Percentiles rank a stretch among this genome's conserved stretches.
phyloP scores from a whole-genome alignment of 2,797 vertebrate species.

The Pseudocheirus occidentalis region DNA sequence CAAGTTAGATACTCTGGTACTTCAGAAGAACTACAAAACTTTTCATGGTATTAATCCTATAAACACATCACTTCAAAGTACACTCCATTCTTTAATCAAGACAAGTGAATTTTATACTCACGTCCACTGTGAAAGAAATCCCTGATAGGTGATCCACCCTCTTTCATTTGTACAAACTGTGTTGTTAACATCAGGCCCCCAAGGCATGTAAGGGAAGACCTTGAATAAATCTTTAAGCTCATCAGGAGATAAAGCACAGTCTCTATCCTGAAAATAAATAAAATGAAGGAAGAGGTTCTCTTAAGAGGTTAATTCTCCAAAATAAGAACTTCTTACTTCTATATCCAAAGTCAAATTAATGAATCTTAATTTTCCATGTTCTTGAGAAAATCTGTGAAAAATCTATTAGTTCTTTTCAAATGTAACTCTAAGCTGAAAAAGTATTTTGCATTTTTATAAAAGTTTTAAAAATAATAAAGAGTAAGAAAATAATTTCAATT shows the following conservation, averaged over 20 bases:
- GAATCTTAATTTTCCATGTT: conserved; percentile 48
- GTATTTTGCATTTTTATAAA: conserved; percentile 46
- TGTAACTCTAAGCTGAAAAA: neutral
- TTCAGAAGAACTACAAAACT: conserved; percentile 13
- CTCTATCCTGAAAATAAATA: conserved; percentile 90
- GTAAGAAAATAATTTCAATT: conserved; percentile 29
- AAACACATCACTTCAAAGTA: conserved; percentile 11
- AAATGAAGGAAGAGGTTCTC: neutral
- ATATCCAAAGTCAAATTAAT: conserved; percentile 48
- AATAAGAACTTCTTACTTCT: neutral
- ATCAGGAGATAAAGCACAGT: conserved; percentile 96
- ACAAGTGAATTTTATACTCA: conserved; percentile 84
- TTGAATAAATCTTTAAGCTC: conserved; percentile 97
- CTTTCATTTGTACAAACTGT: conserved; percentile 96
- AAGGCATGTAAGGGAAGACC: conserved; percentile 98
- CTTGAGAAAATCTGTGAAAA: conserved; percentile 44
- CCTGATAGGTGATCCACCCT: conserved; percentile 99
- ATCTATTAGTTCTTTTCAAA: neutral
- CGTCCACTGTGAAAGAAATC: conserved; percentile 99
- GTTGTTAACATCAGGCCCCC: conserved; percentile 98
- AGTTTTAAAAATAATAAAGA: conserved; percentile 26
- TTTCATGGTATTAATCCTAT: conserved; percentile 8
- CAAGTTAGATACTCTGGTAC: conserved; percentile 16
- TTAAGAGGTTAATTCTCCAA: conserved; percentile 27
- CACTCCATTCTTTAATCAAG: conserved; percentile 25